A percentile compares a stretch with the other conserved stretches of the same genome.
These are phyloP conservation scores for Pocillopora verrucosa DNA, from an alignment of 64 coral and sea anemone genomes.

Conservation along the genomic window DNA sequence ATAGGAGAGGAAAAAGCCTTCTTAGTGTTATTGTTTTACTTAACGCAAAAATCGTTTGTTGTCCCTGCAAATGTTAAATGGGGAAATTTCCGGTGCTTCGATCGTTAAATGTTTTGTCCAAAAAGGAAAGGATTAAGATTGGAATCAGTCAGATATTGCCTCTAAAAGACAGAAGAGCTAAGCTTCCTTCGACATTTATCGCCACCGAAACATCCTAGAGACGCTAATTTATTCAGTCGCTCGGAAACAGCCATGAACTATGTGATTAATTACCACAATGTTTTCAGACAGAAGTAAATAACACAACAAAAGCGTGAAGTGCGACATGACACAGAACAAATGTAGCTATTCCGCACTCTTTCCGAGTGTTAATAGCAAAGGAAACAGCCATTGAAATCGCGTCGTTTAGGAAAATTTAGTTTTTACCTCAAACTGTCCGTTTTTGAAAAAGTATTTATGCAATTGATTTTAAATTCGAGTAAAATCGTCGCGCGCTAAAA, in stretches of 20 bases:
- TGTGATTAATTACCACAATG: conserved; percentile 56
- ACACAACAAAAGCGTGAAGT: conserved; percentile 39
- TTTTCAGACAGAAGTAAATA: conserved; percentile 68
- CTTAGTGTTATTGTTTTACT: conserved; percentile 7
- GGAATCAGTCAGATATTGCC: neutral
- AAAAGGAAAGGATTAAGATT: neutral
- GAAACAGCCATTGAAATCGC: neutral
- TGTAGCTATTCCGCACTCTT: conserved; percentile 31
- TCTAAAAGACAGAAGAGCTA: neutral
- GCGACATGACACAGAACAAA: conserved; percentile 27
- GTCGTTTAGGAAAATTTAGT: neutral
- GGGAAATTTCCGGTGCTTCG: neutral
- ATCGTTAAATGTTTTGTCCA: neutral
- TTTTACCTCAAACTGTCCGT: neutral
- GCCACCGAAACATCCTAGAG: conserved; percentile 34
- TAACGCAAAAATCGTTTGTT: neutral
- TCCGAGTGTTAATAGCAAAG: conserved; percentile 32
- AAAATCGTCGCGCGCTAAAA: neutral
- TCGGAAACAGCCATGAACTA: conserved; percentile 81
- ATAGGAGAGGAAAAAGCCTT: neutral
- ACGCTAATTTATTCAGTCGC: conserved; percentile 91
- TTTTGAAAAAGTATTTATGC: neutral
- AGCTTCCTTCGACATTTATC: neutral
- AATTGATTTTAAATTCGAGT: neutral
- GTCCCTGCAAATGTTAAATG: neutral